A percentile compares a stretch with the other conserved stretches of the same genome.
These are phyloP conservation scores for Upupa epops DNA, from an alignment of 2,113 vertebrate species.

Conservation along the genomic window DNA sequence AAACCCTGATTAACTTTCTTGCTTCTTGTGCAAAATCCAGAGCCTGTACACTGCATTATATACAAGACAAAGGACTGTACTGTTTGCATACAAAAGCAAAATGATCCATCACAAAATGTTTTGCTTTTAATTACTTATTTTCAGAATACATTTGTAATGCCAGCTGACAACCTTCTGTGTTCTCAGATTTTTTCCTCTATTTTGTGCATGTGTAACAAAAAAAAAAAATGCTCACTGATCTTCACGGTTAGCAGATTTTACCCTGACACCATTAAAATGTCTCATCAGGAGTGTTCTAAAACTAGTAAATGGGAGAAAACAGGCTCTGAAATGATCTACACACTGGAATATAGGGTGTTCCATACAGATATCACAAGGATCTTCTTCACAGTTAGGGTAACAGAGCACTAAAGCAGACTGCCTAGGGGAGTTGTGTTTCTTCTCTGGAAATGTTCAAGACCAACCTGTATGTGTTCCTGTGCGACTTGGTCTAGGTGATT, in stretches of 20 bases:
- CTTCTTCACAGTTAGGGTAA: too few species aligned
- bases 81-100: neutral
- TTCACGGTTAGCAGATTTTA: neutral
- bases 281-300: neutral
- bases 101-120: neutral
- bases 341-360: too few species aligned
- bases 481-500: too few species aligned
- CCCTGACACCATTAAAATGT: neutral
- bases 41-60: neutral
- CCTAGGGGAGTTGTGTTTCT: too few species aligned
- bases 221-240: neutral
- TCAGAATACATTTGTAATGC: neutral
- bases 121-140: neutral
- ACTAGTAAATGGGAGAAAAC: neutral
- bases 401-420: too few species aligned
- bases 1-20: neutral
- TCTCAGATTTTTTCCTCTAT: neutral
- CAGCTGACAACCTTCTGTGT: neutral
- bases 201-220: fast-evolving
- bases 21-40: neutral
- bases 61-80: neutral
- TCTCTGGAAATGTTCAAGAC: too few species aligned
- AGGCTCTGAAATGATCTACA: neutral
- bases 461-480: too few species aligned
- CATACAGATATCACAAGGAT: too few species aligned